Base-by-base conservation (phyloP, 2,113 vertebrate species). In the Camelus dromedarius region DNA sequence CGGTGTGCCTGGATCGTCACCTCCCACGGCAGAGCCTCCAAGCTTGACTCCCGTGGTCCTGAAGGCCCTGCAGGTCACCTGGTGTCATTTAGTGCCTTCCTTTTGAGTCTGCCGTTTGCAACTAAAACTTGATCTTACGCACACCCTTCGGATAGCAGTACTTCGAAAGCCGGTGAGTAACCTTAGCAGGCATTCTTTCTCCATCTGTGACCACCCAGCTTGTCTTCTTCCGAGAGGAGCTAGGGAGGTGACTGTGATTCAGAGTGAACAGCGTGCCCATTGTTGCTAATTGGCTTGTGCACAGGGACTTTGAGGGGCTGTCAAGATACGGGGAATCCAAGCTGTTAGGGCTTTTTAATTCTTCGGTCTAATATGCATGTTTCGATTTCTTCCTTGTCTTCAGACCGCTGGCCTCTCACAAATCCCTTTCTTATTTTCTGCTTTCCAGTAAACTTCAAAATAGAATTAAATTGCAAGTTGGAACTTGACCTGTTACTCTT, bases 381-480 rank as follows among this genome's bases (percentile, higher is more conserved):
- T 95, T 79, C 8, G 5, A 0, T 58, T 87, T 80, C 67, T 8
- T 93, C 69, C 89, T 84, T 62, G 83, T n/a, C 77, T 70, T 64
- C 87, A 38, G n/a, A 66, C 73, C 38, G 22, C 64, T 12, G 42
- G 96, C 16, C 20, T 94, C 38, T 80, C 82, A 91, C 81, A 64
- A 19, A 58, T 66, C 85, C 60, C 56, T 16, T 91, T 91, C 91
- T 97, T 94, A 92, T 88, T 93, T 94, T 97, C 93, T 97, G 97
- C 97, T 98, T 98, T 97, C 92, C 97, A 97, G 97, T 97, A 97
- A 98, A 96, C 89, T 98, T 93, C 87, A 96, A 98, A 98, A 98
- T 98, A 98, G 98, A 97, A 93, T 93, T 80, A 97, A 98, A 97
- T 98, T 98, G 92, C 89, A 92, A 82, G 96, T 95, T 97, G 93